Evolutionary conservation across 2,113 vertebrate species (phyloP).

Genomic region (Saguinus midas): DNA sequence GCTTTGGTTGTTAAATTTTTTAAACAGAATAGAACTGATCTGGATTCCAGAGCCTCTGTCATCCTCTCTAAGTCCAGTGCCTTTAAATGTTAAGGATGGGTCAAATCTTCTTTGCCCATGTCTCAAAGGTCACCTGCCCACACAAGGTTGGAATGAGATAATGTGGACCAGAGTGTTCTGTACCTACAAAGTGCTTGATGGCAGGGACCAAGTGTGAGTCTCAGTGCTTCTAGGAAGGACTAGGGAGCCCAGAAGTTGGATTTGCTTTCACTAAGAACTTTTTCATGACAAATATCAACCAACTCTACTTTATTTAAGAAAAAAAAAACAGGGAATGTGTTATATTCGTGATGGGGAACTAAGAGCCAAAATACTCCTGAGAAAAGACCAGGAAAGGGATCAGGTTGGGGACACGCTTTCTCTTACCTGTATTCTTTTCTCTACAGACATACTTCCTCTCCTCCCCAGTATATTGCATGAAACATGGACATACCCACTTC

Average conservation of each 20-base stretch:
- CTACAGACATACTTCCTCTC: neutral
- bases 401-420: neutral
- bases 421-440: neutral
- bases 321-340: neutral
- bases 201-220: neutral
- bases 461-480: neutral
- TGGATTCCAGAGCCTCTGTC: neutral
- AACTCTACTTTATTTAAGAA: neutral
- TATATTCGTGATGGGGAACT: neutral
- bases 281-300: neutral
- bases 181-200: neutral
- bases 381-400: neutral
- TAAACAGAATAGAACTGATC: neutral
- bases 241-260: accelerated
- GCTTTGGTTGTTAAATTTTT: constrained; percentile 16
- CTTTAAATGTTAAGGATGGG: neutral
- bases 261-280: neutral
- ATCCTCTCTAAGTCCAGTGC: neutral
- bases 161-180: neutral
- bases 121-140: neutral
- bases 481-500: neutral
- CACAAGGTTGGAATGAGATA: neutral
- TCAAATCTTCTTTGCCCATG: neutral
- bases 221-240: neutral
- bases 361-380: neutral